These are phyloP conservation scores for Rosalia funebris DNA, from an alignment of 2,888 invertebrate genomes.

Conservation along the genomic window DNA sequence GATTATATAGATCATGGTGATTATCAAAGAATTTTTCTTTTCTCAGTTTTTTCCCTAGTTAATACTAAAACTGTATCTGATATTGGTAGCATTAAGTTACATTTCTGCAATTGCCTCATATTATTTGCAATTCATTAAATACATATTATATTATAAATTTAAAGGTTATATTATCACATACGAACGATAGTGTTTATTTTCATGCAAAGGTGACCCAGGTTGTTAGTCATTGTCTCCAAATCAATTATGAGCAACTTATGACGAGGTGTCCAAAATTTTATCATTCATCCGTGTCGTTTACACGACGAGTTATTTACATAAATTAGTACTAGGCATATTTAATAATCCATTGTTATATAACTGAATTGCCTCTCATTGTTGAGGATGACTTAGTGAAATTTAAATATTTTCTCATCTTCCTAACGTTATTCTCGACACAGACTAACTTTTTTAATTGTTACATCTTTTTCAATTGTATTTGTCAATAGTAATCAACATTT, in stretches of 20 bases:
- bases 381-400: constrained; percentile 9
- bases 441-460: too few relatives aligned
- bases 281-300: neutral
- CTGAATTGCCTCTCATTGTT: constrained; percentile 9
- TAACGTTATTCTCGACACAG: neutral
- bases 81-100: too few relatives aligned
- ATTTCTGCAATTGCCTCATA: too few relatives aligned
- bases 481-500: too few relatives aligned
- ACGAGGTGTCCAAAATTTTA: neutral
- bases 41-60: too few relatives aligned
- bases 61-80: too few relatives aligned
- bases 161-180: neutral
- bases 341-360: constrained; percentile 2
- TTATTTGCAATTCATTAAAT: too few relatives aligned
- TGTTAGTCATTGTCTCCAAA: neutral
- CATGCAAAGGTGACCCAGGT: neutral
- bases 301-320: neutral
- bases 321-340: neutral
- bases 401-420: neutral
- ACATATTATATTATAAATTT: too few relatives aligned
- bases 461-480: too few relatives aligned
- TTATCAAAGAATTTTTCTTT: too few relatives aligned
- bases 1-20: too few relatives aligned
- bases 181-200: neutral
- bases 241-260: neutral